Conservation (phyloP, 2,888 invertebrate species). For the Coelogynopora nodosa region DNA sequence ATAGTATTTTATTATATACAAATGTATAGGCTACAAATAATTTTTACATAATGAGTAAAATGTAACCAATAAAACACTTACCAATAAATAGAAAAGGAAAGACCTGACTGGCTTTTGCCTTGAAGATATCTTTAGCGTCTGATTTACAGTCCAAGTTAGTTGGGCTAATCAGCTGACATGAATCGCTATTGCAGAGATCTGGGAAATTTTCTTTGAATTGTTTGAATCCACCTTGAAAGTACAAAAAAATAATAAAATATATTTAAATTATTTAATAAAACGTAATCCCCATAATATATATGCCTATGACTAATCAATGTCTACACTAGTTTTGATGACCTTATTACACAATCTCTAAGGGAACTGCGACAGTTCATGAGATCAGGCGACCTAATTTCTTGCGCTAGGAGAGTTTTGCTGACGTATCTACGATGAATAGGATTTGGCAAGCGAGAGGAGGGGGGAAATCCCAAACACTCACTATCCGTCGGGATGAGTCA, state of each 20-base stretch:
- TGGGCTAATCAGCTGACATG: neutral
- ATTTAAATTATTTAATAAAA: no score
- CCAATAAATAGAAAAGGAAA: constrained; percentile 3
- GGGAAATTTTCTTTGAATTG: constrained; percentile 33
- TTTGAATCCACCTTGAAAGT: constrained; percentile 36
- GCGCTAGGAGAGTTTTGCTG: neutral
- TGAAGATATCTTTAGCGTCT: constrained; percentile 5
- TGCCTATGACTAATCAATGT: no score
- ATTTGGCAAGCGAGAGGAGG: constrained; percentile 7
- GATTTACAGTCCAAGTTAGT: neutral
- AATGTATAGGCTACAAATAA: no score
- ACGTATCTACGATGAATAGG: constrained; percentile 6
- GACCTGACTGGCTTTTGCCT: neutral
- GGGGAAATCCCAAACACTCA: constrained; percentile 16
- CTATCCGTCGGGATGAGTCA: neutral
- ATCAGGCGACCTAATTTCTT: neutral
- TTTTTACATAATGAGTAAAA: no score
- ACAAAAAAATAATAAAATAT: neutral
- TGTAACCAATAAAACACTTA: neutral
- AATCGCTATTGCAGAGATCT: constrained; percentile 36
- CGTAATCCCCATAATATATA: no score
- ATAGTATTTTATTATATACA: no score
- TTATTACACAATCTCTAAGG: no score
- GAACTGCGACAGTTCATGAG: neutral
- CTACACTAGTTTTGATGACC: no score